Conservation (phyloP, 2,797 vertebrate genomes). For the Pangasius larnaudii region DNA sequence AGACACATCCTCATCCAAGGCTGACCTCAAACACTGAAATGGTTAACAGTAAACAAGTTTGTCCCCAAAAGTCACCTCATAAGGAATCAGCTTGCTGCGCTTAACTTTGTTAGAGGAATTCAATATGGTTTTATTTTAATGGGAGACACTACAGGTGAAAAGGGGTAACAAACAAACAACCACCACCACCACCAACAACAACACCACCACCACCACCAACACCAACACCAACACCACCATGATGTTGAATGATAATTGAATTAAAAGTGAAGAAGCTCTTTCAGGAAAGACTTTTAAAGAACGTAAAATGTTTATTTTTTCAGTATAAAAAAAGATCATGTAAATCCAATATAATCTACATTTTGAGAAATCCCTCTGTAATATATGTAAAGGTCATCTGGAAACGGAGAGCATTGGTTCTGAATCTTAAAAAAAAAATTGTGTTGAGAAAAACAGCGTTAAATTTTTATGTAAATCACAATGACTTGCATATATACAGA, state of each 20-base stretch:
- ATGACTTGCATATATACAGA: too few relatives aligned
- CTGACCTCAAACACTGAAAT: background rate
- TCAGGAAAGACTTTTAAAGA: too few relatives aligned
- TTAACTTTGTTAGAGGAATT: background rate
- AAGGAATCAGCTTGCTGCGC: background rate
- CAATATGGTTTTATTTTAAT: background rate
- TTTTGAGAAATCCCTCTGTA: background rate
- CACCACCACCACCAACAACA: too few relatives aligned
- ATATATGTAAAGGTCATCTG: background rate
- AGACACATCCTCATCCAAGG: background rate
- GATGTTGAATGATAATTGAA: too few relatives aligned
- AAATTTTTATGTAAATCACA: too few relatives aligned
- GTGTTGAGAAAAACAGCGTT: too few relatives aligned
- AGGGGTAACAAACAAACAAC: background rate
- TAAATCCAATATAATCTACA: background rate
- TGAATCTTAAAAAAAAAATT: too few relatives aligned
- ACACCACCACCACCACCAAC: too few relatives aligned
- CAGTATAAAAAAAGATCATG: background rate
- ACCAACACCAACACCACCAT: too few relatives aligned
- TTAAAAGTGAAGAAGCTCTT: too few relatives aligned
- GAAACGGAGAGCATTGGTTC: background rate
- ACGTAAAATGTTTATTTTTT: too few relatives aligned
- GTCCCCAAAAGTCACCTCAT: background rate
- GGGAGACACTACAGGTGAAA: background rate
- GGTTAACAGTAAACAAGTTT: background rate